These are phyloP conservation scores for Rhingia rostrata DNA, from an alignment of 2,888 invertebrate species.

Conservation along the genomic window DNA sequence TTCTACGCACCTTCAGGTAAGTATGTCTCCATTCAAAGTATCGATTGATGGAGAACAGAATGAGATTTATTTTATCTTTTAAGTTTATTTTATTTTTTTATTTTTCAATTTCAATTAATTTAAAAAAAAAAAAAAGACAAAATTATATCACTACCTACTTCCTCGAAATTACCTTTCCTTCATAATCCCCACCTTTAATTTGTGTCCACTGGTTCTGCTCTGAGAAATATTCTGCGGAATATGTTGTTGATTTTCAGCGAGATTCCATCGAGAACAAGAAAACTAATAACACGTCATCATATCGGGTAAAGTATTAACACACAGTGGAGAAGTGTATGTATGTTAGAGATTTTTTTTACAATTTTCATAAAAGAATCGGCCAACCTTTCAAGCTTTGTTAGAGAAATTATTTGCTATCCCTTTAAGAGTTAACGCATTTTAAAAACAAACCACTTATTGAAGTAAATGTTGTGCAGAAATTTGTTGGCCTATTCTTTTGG, in stretches of 20 bases:
- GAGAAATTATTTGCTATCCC: conserved; percentile 1
- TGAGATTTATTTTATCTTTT: conserved; percentile 77
- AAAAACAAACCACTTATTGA: not conserved
- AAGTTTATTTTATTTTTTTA: conserved; percentile 70
- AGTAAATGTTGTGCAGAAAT: not conserved
- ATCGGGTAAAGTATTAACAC: conserved; percentile 59
- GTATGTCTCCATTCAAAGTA: conserved; percentile 85
- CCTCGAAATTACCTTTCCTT: conserved; percentile 30
- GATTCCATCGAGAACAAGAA: not conserved
- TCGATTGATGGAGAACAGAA: conserved; percentile 83
- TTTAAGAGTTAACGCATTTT: not conserved
- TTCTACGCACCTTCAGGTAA: conserved; percentile 81
- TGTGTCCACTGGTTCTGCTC: conserved; percentile 30
- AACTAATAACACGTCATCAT: not conserved
- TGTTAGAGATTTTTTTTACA: conserved; percentile 19
- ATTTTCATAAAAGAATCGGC: conserved; percentile 59
- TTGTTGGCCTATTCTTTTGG: conserved; percentile 47
- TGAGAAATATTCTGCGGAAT: conserved; percentile 43
- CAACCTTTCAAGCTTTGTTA: conserved; percentile 64
- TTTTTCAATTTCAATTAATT: conserved; percentile 45
- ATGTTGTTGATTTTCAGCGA: conserved; percentile 49
- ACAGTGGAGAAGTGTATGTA: not conserved
- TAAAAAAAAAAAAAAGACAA: conserved; percentile 30
- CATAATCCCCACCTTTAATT: conserved; percentile 19
- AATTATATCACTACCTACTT: conserved; percentile 15